phyloP scores from a whole-genome alignment of 2,113 vertebrate species.

The Ciconia stormi region DNA sequence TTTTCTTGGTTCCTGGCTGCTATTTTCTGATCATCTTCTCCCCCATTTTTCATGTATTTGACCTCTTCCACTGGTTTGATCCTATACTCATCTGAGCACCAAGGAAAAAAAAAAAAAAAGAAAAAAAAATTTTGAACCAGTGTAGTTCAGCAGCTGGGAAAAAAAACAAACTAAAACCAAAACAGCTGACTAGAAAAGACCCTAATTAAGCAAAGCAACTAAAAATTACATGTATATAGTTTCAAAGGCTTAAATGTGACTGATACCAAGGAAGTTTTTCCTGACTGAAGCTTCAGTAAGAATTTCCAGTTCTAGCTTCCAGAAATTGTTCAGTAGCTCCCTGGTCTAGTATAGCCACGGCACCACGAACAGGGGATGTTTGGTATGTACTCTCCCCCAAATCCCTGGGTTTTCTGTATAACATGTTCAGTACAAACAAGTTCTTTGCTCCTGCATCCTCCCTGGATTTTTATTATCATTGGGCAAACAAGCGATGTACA shows the following conservation, averaged over 20 bases:
- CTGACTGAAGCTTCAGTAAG: not conserved
- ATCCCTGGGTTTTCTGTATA: not conserved
- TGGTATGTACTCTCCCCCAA: accelerated
- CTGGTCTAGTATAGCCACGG: not conserved
- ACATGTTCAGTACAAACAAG: not conserved
- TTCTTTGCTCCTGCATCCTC: not conserved
- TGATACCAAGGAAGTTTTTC: not conserved
- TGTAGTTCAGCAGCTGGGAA: constrained; percentile 26
- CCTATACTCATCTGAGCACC: constrained; percentile 91
- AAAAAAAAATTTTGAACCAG: constrained; percentile 23
- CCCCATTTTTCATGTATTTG: constrained; percentile 85
- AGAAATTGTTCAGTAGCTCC: not conserved
- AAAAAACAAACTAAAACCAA: constrained; percentile 18
- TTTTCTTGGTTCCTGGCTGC: constrained; percentile 83
- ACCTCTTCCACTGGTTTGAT: constrained; percentile 97
- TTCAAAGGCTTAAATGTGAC: not conserved
- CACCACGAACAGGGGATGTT: not conserved
- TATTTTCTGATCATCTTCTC: constrained; percentile 83
- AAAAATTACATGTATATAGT: not conserved
- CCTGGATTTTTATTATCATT: not conserved
- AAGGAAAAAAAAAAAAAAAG: not conserved
- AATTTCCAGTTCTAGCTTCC: not conserved
- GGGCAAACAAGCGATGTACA: not conserved
- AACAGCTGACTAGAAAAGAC: constrained; percentile 34
- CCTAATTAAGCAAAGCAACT: constrained; percentile 30